Percentiles rank a stretch among this genome's conserved stretches.
These are phyloP conservation scores for Acholoe squamosa DNA, from an alignment of 2,888 invertebrate species.

Conservation along the genomic window DNA sequence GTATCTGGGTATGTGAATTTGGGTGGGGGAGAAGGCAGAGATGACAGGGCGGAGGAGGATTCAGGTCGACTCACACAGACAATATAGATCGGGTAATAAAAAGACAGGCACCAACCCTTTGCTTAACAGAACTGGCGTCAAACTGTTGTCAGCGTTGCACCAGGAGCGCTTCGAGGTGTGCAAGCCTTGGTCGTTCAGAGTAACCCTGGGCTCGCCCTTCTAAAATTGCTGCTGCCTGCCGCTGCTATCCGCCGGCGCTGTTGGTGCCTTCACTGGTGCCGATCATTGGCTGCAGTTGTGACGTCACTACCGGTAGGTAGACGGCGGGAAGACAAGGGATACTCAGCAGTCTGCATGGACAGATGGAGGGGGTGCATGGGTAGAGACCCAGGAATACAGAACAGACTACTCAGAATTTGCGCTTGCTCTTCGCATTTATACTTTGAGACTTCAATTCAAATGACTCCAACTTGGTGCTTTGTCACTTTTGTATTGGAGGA, in stretches of 20 bases:
- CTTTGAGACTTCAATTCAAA: no score
- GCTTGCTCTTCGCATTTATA: no score
- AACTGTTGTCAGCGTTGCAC: constrained; percentile 22
- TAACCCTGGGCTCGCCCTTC: neutral
- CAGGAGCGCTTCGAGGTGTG: constrained; percentile 18
- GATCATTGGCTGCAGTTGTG: neutral
- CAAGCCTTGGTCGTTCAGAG: constrained; percentile 31
- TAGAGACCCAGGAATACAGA: neutral
- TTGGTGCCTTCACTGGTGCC: neutral
- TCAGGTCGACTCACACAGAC: neutral
- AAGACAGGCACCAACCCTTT: constrained; percentile 39
- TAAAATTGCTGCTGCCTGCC: neutral
- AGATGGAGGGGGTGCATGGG: neutral
- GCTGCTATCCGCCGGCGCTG: constrained; percentile 3
- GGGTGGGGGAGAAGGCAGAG: neutral
- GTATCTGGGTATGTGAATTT: neutral
- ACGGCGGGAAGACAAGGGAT: neutral
- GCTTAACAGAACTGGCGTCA: constrained; percentile 33
- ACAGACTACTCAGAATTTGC: no score
- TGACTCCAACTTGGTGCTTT: no score
- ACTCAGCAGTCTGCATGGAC: neutral
- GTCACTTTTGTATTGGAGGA: no score
- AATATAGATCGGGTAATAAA: constrained; percentile 31
- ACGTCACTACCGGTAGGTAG: neutral
- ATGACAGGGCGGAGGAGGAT: neutral